Evolutionary conservation across 2,888 invertebrate genomes (phyloP).

Genomic region (Eustalomyia histrio): DNA sequence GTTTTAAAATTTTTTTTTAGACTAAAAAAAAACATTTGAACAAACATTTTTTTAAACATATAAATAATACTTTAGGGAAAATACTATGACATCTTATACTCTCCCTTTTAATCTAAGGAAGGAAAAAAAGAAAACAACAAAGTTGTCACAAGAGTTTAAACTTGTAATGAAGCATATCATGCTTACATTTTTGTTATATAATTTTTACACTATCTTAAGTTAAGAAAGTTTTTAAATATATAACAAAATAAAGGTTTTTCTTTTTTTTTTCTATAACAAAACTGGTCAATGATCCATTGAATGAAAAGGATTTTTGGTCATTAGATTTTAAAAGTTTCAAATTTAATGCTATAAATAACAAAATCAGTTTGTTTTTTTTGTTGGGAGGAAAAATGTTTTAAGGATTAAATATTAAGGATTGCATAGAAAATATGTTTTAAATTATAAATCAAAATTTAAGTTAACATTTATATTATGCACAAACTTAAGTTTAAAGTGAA

Average conservation of each 20-base stretch:
- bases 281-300: slow-evolving; percentile 15
- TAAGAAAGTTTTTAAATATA: neutral
- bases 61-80: slow-evolving; percentile 4
- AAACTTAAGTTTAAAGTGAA: too few relatives aligned
- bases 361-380: too few relatives aligned
- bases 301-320: neutral
- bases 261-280: slow-evolving; percentile 3
- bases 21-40: neutral
- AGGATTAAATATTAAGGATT: too few relatives aligned
- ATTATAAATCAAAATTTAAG: too few relatives aligned
- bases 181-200: neutral
- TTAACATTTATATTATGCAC: too few relatives aligned
- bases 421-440: too few relatives aligned
- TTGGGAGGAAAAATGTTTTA: too few relatives aligned
- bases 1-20: neutral
- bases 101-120: neutral
- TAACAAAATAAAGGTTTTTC: neutral
- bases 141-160: slow-evolving; percentile 22
- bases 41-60: too few relatives aligned
- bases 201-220: neutral
- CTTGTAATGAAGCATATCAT: slow-evolving; percentile 16
- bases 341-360: neutral
- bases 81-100: neutral
- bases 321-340: neutral
- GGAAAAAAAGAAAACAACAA: neutral